Evolutionary conservation across 2,113 vertebrate genomes (phyloP), one percentile per base, ranked within the genome.

Genomic region (Python bivittatus): DNA sequence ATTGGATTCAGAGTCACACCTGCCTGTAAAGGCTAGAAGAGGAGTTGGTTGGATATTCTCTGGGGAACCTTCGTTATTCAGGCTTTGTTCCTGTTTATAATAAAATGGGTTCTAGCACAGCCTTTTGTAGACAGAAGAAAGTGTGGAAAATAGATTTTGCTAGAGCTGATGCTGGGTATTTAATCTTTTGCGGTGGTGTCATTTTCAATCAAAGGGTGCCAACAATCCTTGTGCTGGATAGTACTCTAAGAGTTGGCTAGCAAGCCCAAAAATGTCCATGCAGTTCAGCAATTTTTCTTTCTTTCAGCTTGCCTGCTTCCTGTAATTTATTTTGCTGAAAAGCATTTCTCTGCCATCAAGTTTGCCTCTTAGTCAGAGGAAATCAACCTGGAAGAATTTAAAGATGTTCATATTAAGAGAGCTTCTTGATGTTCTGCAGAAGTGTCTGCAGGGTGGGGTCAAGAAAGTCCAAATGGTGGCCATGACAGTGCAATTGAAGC

Each of bases 271-370:
- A 25, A 61, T 85, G 48, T 44, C 52, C 86, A 29, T 88, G 33
- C 38, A 72, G 11, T 91, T 72, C 85, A 56, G 33, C 85, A 57
- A 42, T 86, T 92, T 92, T 79, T 54, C 58, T 54, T 64, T 84
- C 85, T 58, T 38, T 42, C 56, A 17, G 25, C 8, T 88, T 83
- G 3, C n/a, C n/a, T 79, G 29, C 12, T 53, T 87, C 60, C 33
- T 48, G 5, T 15, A 27, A 22, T 53, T 85, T 11, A 25, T 44
- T 29, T 72, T 54, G 53, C 33, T 56, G n/a, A 88, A 42, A 88
- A 86, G 52, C 27, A 86, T 52, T 53, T 33, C 12, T n/a, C 29
- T 53, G 38, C 33, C 22, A 60, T 8, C 48, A 52, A 27, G 52
- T 52, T 11, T 52, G 44, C 22, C 22, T 52, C 23, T 3, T 42